These are phyloP conservation scores for Chaetura pelagica DNA, from an alignment of 2,113 vertebrate genomes.

Conservation along the genomic window DNA sequence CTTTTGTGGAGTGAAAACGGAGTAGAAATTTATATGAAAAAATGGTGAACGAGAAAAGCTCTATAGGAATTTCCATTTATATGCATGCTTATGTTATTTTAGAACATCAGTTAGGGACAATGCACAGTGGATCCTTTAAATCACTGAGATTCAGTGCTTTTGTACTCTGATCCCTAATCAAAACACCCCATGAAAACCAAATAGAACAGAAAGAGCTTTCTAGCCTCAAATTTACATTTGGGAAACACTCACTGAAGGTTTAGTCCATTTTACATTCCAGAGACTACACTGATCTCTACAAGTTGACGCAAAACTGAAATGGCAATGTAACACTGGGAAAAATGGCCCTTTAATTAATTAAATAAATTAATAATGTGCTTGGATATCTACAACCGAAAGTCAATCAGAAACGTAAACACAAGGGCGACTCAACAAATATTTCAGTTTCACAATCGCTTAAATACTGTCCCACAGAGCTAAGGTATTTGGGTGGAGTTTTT, in stretches of 20 bases:
- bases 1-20: not conserved
- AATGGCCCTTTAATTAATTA: not conserved
- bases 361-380: not conserved
- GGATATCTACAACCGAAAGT: not conserved
- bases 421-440: not conserved
- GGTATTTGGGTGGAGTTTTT: not conserved
- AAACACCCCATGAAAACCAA: not conserved
- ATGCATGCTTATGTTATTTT: slow-evolving; percentile 8
- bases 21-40: not conserved
- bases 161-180: not conserved
- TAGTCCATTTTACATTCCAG: not conserved
- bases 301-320: not conserved
- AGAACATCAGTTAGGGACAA: slow-evolving; percentile 29
- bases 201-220: not conserved
- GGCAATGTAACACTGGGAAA: not conserved
- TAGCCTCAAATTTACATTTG: not conserved
- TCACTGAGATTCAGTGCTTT: not conserved
- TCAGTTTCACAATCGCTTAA: not conserved
- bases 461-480: not conserved
- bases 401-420: not conserved
- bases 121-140: slow-evolving; percentile 23
- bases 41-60: not conserved
- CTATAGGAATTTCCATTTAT: not conserved
- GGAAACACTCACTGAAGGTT: not conserved
- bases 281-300: not conserved